Conservation (phyloP, 2,888 invertebrate genomes). For the Galerucella pusilla region DNA sequence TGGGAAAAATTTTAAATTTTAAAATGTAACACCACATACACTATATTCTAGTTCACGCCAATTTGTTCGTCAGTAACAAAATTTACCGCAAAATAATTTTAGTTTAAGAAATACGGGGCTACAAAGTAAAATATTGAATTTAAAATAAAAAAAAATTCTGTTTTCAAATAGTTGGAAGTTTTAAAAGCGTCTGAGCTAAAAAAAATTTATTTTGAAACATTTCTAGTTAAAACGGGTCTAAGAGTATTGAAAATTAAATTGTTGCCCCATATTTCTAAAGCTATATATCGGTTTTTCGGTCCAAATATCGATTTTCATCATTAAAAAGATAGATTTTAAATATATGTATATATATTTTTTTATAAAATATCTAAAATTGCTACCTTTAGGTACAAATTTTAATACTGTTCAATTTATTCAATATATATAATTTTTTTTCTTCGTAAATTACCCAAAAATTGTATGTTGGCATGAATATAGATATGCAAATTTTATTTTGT, state of each 20-base stretch:
- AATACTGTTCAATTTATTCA: conserved; percentile 64
- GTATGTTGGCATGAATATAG: conserved; percentile 63
- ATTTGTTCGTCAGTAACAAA: conserved; percentile 61
- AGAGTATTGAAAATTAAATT: neutral
- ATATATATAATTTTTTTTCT: conserved; percentile 57
- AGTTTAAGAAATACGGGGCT: conserved; percentile 24
- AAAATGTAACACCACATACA: conserved; percentile 58
- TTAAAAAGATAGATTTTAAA: conserved; percentile 64
- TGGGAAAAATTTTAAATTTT: conserved; percentile 46
- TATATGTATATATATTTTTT: conserved; percentile 60
- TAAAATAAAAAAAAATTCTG: too few species aligned
- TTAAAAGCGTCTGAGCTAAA: too few species aligned
- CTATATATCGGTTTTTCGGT: conserved; percentile 46
- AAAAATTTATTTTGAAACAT: too few species aligned
- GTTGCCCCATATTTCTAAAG: neutral
- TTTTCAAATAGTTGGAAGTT: too few species aligned
- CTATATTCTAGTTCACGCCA: conserved; percentile 62
- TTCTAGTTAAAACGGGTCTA: too few species aligned
- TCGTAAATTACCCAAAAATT: conserved; percentile 50
- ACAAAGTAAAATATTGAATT: neutral
- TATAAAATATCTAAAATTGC: conserved; percentile 65
- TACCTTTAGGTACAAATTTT: conserved; percentile 66
- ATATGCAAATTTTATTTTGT: conserved; percentile 59
- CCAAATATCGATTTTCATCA: conserved; percentile 58
- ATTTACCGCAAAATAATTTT: conserved; percentile 57